Evolutionary conservation across 2,797 vertebrate species (phyloP).

Genomic region (Clarias platycephalus): DNA sequence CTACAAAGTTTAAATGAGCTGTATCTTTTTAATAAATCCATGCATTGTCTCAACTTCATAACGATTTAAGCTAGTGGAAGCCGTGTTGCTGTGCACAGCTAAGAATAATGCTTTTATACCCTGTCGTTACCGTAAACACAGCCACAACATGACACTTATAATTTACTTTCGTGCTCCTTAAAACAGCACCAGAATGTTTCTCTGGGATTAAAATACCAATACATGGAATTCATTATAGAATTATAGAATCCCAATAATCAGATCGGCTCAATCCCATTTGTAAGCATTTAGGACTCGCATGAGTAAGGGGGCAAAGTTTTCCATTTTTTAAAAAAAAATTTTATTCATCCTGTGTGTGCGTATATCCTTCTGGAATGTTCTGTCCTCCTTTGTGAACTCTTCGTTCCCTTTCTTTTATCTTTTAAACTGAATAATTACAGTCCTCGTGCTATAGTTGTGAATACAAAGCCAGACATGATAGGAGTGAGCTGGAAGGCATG

Average conservation of each 20-base stretch:
- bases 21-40: not conserved
- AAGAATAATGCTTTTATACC: slow-evolving; percentile 14
- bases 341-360: slow-evolving; percentile 40
- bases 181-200: not conserved
- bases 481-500: not conserved
- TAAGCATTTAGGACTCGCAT: slow-evolving; percentile 16
- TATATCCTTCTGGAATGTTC: slow-evolving; percentile 37
- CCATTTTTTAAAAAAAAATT: no score
- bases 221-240: slow-evolving; percentile 2
- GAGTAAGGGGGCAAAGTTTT: slow-evolving; percentile 32
- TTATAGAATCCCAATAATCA: not conserved
- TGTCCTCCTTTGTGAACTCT: slow-evolving; percentile 27
- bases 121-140: not conserved
- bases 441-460: slow-evolving; percentile 34
- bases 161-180: not conserved
- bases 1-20: not conserved
- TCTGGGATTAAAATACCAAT: slow-evolving; percentile 6
- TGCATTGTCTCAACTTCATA: not conserved
- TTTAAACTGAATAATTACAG: slow-evolving; percentile 30
- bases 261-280: slow-evolving; percentile 24
- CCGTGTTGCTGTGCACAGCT: not conserved
- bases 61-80: not conserved
- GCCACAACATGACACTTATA: slow-evolving; percentile 11
- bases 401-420: slow-evolving; percentile 21
- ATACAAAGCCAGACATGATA: slow-evolving; percentile 32